A percentile compares a stretch with the other conserved stretches of the same genome.
These are phyloP conservation scores for Urocynchramus pylzowi DNA, from an alignment of 2,113 vertebrate species.

Conservation along the genomic window DNA sequence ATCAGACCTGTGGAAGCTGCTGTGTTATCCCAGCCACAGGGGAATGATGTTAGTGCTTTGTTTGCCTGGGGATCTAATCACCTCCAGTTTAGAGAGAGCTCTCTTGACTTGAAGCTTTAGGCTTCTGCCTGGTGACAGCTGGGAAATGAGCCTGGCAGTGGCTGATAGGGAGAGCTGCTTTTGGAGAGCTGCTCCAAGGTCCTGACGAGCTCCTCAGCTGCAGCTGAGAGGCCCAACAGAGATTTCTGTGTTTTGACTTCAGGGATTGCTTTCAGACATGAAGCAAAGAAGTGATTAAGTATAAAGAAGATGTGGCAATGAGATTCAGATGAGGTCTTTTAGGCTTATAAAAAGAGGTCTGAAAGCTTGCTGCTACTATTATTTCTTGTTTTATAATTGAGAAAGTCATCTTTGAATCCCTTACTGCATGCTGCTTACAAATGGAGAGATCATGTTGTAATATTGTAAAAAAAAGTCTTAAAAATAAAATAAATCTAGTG, in stretches of 20 bases:
- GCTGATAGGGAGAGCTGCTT: not conserved
- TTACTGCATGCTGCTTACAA: not conserved
- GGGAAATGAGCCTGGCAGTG: not conserved
- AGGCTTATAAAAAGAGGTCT: not conserved
- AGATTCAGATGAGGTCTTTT: slow-evolving; percentile 11
- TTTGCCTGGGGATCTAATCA: not conserved
- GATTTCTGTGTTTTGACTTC: not conserved
- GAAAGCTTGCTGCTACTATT: not conserved
- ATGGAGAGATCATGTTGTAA: not conserved
- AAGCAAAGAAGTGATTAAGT: not conserved
- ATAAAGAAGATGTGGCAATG: slow-evolving; percentile 7
- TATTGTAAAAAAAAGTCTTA: not conserved
- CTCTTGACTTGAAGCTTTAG: not conserved
- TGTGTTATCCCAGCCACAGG: not conserved
- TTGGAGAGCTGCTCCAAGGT: not conserved
- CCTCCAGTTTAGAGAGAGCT: too few species aligned
- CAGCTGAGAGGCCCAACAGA: not conserved
- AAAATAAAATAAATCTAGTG: slow-evolving; percentile 11
- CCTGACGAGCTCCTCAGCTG: not conserved
- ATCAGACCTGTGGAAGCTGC: not conserved
- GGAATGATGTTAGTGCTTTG: not conserved
- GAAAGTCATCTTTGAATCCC: not conserved
- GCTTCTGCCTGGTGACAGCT: not conserved
- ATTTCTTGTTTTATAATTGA: not conserved
- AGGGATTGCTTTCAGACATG: not conserved